Evolutionary conservation across 2,113 vertebrate species (phyloP).

Genomic region (Gobiocypris rarus): DNA sequence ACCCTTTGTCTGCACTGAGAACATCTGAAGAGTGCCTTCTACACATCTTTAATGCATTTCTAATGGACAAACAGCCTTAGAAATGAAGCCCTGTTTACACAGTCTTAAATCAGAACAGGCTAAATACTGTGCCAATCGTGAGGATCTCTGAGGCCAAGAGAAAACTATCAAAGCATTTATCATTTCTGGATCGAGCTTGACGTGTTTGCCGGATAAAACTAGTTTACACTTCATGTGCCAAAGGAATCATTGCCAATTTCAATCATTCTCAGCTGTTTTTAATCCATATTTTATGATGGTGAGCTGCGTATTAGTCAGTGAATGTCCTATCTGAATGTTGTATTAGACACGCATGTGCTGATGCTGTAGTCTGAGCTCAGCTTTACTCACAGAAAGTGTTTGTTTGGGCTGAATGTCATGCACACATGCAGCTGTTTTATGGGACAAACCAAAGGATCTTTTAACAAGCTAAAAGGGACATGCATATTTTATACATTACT

Average conservation of each 20-base stretch:
- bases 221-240: constrained; percentile 29
- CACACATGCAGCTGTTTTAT: not conserved
- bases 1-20: constrained; percentile 21
- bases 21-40: constrained; percentile 68
- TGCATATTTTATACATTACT: not conserved
- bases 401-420: not conserved
- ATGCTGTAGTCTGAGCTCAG: not conserved
- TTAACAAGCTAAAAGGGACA: not conserved
- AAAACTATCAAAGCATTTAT: not conserved
- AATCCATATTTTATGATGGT: not conserved
- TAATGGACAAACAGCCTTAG: not conserved
- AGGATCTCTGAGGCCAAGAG: not conserved
- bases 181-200: not conserved
- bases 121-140: not conserved
- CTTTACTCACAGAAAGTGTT: not conserved
- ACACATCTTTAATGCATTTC: not conserved
- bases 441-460: not conserved
- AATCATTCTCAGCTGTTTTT: not conserved
- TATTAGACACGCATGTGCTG: not conserved
- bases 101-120: not conserved
- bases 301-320: not conserved
- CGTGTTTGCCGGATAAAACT: not conserved
- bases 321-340: constrained; percentile 1
- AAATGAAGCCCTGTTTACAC: not conserved
- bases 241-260: constrained; percentile 4